Evolutionary conservation across 2,113 vertebrate genomes (phyloP).

Genomic region (Polyodon spathula): DNA sequence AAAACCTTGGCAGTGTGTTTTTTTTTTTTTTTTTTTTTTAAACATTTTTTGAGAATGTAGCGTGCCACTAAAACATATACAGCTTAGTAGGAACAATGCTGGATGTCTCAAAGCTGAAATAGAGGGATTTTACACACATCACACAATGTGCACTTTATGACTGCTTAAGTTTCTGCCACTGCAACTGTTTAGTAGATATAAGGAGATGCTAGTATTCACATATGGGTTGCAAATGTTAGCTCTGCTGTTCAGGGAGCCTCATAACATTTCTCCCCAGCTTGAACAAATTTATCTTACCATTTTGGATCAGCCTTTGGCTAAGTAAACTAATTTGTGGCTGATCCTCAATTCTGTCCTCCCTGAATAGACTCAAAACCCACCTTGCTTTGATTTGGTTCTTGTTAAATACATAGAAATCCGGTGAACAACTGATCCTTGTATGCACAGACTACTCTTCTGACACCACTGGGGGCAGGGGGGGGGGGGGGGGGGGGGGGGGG

Average conservation of each 20-base stretch:
- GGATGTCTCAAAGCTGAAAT: slow-evolving; percentile 9
- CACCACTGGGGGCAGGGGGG: no score
- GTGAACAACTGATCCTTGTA: slow-evolving; percentile 7
- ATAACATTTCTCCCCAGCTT: slow-evolving; percentile 33
- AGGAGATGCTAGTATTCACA: slow-evolving; percentile 26
- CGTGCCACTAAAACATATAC: slow-evolving; percentile 5
- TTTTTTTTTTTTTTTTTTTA: background rate
- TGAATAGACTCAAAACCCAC: slow-evolving; percentile 18
- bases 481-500: no score
- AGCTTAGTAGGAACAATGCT: background rate
- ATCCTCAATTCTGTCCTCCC: slow-evolving; percentile 27
- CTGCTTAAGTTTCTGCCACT: slow-evolving; percentile 18
- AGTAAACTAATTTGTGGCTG: slow-evolving; percentile 30
- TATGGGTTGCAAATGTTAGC: slow-evolving; percentile 29
- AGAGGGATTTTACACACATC: slow-evolving; percentile 7
- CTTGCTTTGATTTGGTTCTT: slow-evolving; percentile 17
- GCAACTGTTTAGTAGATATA: slow-evolving; percentile 30
- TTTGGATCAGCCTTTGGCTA: slow-evolving; percentile 20
- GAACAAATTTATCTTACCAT: slow-evolving; percentile 35
- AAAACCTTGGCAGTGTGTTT: no score
- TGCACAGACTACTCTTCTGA: background rate
- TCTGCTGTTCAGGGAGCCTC: slow-evolving; percentile 20
- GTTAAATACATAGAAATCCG: slow-evolving; percentile 6
- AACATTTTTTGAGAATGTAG: no score
- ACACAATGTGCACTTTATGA: slow-evolving; percentile 12